Evolutionary conservation across 2,888 invertebrate species (phyloP), one percentile per base, ranked within the genome.

Genomic region (Drosophila phalerata): DNA sequence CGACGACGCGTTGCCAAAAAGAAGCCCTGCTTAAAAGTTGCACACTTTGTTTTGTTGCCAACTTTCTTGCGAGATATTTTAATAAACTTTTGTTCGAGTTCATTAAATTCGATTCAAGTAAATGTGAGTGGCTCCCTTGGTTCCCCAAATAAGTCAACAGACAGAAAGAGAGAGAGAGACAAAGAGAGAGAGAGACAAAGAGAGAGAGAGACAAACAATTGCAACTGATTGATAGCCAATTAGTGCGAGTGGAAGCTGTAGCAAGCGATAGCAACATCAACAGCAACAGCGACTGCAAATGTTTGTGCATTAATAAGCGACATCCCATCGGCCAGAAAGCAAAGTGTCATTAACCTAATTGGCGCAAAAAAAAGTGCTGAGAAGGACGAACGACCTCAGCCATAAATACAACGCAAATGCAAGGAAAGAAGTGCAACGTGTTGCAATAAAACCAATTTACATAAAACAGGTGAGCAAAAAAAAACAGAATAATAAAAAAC

Each of bases 331-430:
- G 56, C 62, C 66, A 51, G 88, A 52, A 75, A 63, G 66, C 51
- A 55, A 85, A 89, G 89, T 85, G 85, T 80, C 89, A 89, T 89
- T 89, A 85, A 89, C 86, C 89, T 75, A 80, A 85, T 88, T 85
- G 88, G 66, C 73, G 73, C 66, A 69, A 74, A 77, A 75, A 75
- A 69, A 30, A 30, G 58, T 62, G 56, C 62, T 69, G 64, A 73
- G 61, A 47, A 61, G 69, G 62, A 55, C 43, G 51, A 57, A 55
- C 42, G 52, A 64, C 47, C 48, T 42, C 40, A 56, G 55, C 62
- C 64, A 52, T 63, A 65, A 68, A 70, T 60, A 71, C 49, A 25
- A 49, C 61, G 53, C 58, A 64, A 73, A 63, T 47, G 48, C 58
- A 43, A 62, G 56, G 25, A 51, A 61, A 51, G 57, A 73, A 74